phyloP scores from a whole-genome alignment of 2,113 vertebrate species.

The Canis aureus region DNA sequence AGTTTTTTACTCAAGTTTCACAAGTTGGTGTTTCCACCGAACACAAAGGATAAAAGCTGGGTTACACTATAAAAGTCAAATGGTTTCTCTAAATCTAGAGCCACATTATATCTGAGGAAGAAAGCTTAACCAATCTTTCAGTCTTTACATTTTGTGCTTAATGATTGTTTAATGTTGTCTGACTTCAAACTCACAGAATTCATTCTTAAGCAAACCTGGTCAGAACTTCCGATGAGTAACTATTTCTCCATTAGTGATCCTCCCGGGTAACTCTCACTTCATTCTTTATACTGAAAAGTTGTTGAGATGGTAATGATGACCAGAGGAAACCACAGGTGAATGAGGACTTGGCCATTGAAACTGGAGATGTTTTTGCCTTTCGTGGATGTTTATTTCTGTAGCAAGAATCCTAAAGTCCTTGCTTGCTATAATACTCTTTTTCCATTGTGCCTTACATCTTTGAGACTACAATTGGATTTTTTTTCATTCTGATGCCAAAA shows the following conservation, averaged over 20 bases:
- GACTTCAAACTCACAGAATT: background rate
- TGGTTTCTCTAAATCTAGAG: background rate
- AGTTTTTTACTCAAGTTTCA: background rate
- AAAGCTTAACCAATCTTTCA: background rate
- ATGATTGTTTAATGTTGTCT: background rate
- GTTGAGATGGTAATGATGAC: background rate
- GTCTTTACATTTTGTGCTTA: background rate
- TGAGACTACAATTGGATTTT: conserved; percentile 47
- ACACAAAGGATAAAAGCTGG: background rate
- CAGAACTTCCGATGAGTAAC: background rate
- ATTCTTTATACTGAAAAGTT: background rate
- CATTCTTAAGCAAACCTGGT: background rate
- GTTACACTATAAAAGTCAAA: background rate
- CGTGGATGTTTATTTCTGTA: background rate
- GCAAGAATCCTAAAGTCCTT: conserved; percentile 42
- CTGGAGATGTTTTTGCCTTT: background rate
- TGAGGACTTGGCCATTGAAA: background rate
- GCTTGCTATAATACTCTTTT: conserved; percentile 8
- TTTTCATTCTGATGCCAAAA: conserved; percentile 73
- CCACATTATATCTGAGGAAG: background rate
- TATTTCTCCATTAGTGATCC: background rate
- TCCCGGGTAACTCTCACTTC: fast-evolving
- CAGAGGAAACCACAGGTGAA: background rate
- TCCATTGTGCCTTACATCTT: conserved; percentile 14
- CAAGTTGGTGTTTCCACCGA: background rate